Percentiles rank a stretch among this genome's conserved stretches.
Evolutionary conservation across 1,140 invertebrate genomes (phyloP).

Genomic region (Saccostrea echinata): DNA sequence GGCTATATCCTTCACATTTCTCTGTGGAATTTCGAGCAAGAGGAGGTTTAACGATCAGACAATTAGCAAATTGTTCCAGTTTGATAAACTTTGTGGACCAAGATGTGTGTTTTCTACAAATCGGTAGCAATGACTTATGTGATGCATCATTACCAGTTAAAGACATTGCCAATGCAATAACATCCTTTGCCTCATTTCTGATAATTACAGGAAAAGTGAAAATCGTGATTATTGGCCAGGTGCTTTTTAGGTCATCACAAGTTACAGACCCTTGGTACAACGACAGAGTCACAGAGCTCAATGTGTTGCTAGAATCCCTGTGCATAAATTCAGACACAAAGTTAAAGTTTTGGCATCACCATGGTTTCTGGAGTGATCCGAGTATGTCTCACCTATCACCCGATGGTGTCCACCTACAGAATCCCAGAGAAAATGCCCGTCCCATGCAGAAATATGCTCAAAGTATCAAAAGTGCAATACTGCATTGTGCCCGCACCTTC

Average conservation of each 20-base stretch:
- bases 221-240: not conserved
- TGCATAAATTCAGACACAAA: too few species aligned
- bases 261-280: not conserved
- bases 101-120: not conserved
- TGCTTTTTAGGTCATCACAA: not conserved
- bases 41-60: not conserved
- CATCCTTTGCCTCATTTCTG: not conserved
- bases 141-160: not conserved
- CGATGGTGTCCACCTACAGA: not conserved
- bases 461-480: not conserved
- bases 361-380: too few species aligned
- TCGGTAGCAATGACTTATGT: not conserved
- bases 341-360: too few species aligned
- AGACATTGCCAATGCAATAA: not conserved
- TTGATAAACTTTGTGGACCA: not conserved
- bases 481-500: not conserved
- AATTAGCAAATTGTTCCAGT: not conserved
- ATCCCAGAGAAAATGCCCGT: not conserved
- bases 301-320: not conserved
- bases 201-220: not conserved
- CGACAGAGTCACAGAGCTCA: not conserved
- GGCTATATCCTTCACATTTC: not conserved
- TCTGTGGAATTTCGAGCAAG: not conserved
- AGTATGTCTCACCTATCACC: too few species aligned
- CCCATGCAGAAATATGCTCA: not conserved